A percentile compares a stretch with the other conserved stretches of the same genome.
phyloP scores from a whole-genome alignment of 2,888 invertebrate genomes.

The Tubulanus polymorphus region DNA sequence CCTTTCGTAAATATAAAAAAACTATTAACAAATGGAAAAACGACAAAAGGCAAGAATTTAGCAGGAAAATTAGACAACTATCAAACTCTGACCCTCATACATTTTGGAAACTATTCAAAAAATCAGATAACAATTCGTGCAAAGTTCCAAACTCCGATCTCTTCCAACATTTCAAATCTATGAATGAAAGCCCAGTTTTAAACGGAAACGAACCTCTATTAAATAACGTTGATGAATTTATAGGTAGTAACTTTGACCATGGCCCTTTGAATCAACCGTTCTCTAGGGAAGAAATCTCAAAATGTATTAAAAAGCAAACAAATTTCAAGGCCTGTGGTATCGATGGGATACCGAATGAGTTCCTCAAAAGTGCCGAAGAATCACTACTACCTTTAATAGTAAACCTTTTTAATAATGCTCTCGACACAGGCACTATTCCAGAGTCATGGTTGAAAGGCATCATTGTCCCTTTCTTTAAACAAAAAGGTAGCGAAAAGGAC shows the following conservation, averaged over 20 bases:
- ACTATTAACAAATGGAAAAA: no score
- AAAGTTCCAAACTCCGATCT: no score
- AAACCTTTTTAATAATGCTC: slow-evolving; percentile 15
- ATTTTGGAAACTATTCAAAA: no score
- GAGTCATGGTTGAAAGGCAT: slow-evolving; percentile 11
- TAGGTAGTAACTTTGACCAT: no score
- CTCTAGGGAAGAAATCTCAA: slow-evolving; percentile 6
- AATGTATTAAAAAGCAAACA: slow-evolving; percentile 4
- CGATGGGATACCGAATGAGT: slow-evolving; percentile 13
- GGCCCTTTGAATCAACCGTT: no score
- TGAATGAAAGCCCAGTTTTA: background rate
- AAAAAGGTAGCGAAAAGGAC: slow-evolving; percentile 11
- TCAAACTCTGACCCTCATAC: no score
- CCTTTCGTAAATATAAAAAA: no score
- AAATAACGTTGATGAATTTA: no score
- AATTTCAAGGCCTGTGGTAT: slow-evolving; percentile 10
- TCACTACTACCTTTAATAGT: slow-evolving; percentile 5
- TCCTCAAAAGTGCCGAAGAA: slow-evolving; percentile 9
- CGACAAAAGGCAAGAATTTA: no score
- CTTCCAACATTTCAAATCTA: background rate
- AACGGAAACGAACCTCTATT: no score
- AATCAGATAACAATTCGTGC: no score
- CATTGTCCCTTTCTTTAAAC: slow-evolving; percentile 15
- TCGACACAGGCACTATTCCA: slow-evolving; percentile 8
- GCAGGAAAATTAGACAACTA: no score